phyloP scores from a whole-genome alignment of 2,888 invertebrate species.

The Heliconius hortense region DNA sequence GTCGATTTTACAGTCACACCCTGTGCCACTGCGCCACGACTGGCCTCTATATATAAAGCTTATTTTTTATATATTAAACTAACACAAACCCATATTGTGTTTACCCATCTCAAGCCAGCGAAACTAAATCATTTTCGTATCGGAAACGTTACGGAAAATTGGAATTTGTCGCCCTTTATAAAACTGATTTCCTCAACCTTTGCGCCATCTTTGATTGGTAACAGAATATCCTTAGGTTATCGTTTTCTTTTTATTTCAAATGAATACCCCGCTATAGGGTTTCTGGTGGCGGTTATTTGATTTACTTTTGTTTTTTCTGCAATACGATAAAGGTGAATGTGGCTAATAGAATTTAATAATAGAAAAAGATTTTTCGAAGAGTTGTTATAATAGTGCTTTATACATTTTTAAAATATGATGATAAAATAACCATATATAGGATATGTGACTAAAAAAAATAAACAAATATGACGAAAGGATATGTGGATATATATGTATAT shows the following conservation, averaged over 20 bases:
- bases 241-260: constrained; percentile 47
- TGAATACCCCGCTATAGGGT: constrained; percentile 31
- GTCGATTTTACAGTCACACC: no score
- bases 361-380: background rate
- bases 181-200: constrained; percentile 68
- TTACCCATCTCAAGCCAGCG: constrained; percentile 32
- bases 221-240: constrained; percentile 47
- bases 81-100: constrained; percentile 27
- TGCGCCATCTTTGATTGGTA: constrained; percentile 60
- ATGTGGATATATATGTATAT: no score
- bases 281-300: constrained; percentile 24
- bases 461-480: no score
- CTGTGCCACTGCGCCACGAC: no score
- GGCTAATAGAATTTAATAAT: constrained; percentile 16
- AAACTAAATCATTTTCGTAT: constrained; percentile 41
- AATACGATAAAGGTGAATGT: constrained; percentile 14
- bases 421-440: no score
- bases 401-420: background rate
- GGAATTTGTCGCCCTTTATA: constrained; percentile 70
- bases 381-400: background rate
- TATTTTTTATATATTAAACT: constrained; percentile 23
- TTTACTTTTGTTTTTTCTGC: constrained; percentile 17
- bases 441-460: no score
- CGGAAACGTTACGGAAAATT: constrained; percentile 43
- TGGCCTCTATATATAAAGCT: background rate